A percentile compares a stretch with the other conserved stretches of the same genome.
Conservation (phyloP, 2,888 invertebrate genomes). For the Eubasilissa splendida region DNA sequence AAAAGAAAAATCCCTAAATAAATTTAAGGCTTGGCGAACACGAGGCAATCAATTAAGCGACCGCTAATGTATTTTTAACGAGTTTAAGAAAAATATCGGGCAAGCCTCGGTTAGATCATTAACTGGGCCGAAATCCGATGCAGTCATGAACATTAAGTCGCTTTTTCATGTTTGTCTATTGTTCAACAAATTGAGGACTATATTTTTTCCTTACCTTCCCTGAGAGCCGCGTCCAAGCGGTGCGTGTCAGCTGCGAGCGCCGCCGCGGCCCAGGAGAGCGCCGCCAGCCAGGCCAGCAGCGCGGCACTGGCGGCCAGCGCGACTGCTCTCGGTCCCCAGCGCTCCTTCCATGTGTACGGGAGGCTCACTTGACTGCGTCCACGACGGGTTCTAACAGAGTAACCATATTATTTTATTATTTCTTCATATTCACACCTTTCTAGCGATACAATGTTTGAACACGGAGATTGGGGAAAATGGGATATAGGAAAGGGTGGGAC, state of each 20-base stretch:
- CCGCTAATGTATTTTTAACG: no score
- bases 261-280: constrained; percentile 71
- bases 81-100: no score
- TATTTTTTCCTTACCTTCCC: constrained; percentile 47
- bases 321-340: constrained; percentile 64
- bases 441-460: no score
- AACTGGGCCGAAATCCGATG: no score
- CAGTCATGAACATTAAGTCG: neutral
- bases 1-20: no score
- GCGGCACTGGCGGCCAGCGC: constrained; percentile 69
- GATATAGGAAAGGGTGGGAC: no score
- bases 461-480: no score
- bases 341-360: constrained; percentile 56
- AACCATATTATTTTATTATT: no score
- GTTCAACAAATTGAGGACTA: neutral
- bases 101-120: no score
- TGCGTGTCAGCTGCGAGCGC: constrained; percentile 61
- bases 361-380: constrained; percentile 61
- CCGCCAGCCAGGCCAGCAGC: constrained; percentile 68
- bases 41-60: no score
- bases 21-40: no score
- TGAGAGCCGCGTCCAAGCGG: constrained; percentile 51
- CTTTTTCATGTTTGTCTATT: neutral
- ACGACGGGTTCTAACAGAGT: constrained; percentile 66
- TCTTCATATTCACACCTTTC: no score